phyloP scores from a whole-genome alignment of 2,113 vertebrate genomes.

The Gadus chalcogrammus region DNA sequence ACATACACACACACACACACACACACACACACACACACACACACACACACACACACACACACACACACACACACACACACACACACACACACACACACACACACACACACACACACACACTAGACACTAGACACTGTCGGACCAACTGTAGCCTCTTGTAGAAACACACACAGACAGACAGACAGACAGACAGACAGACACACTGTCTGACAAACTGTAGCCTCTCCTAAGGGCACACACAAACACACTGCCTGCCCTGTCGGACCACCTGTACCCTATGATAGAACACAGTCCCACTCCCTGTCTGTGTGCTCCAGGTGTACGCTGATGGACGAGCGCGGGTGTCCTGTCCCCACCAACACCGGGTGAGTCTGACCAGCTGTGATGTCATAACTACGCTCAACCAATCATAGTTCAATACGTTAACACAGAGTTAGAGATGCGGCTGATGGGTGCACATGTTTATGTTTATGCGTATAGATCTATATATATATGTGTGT shows the following conservation, averaged over 20 bases:
- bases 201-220: conserved; percentile 45
- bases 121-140: too few species aligned
- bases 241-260: neutral
- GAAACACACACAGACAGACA: conserved; percentile 54
- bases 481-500: neutral
- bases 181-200: too few species aligned
- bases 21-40: conserved; percentile 22
- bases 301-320: conserved; percentile 74
- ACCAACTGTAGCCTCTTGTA: conserved; percentile 76
- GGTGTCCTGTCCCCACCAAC: conserved; percentile 85
- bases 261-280: neutral
- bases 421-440: neutral
- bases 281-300: neutral
- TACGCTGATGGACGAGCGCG: conserved; percentile 79
- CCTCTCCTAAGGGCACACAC: conserved; percentile 80
- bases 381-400: neutral
- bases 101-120: too few species aligned
- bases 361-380: conserved; percentile 74
- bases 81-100: too few species aligned
- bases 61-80: conserved; percentile 20
- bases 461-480: neutral
- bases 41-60: conserved; percentile 17
- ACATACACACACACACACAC: too few species aligned
- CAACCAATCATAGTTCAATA: neutral
- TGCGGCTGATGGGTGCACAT: neutral